These are phyloP conservation scores for Agriotes lineatus DNA, from an alignment of 2,888 invertebrate genomes.

Conservation along the genomic window DNA sequence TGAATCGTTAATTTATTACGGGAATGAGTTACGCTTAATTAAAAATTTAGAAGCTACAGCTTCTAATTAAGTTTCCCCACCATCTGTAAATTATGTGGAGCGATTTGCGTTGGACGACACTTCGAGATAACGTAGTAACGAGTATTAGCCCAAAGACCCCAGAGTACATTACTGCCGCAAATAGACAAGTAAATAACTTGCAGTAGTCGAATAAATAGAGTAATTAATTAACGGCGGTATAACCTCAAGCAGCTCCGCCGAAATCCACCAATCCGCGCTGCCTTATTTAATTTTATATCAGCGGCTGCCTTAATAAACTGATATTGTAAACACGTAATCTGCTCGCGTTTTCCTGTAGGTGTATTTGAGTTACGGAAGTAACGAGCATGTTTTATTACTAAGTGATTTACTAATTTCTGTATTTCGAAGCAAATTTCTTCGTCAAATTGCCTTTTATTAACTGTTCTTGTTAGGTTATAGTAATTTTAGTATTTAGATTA, in stretches of 20 bases:
- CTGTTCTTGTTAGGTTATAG: no score
- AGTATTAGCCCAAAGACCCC: background rate
- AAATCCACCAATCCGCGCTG: background rate
- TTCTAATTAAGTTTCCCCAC: no score
- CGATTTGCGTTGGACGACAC: background rate
- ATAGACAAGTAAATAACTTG: constrained; percentile 4
- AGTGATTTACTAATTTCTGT: no score
- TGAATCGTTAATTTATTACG: no score
- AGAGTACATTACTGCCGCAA: background rate
- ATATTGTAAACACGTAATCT: background rate
- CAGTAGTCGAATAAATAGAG: constrained; percentile 5
- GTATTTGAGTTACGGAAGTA: no score
- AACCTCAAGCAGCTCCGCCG: background rate
- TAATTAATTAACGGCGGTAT: constrained; percentile 12
- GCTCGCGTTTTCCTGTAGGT: no score
- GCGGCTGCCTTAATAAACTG: background rate
- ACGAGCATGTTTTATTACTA: no score
- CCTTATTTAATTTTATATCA: constrained; percentile 9
- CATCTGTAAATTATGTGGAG: background rate
- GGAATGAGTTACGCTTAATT: background rate
- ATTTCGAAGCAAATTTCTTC: no score
- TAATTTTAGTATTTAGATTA: no score
- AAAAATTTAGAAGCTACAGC: no score
- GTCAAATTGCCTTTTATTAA: no score
- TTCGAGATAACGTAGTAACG: background rate